Evolutionary conservation across 1,140 invertebrate species (phyloP), one percentile per base, ranked within the genome.

Genomic region (Temnothorax longispinosus): DNA sequence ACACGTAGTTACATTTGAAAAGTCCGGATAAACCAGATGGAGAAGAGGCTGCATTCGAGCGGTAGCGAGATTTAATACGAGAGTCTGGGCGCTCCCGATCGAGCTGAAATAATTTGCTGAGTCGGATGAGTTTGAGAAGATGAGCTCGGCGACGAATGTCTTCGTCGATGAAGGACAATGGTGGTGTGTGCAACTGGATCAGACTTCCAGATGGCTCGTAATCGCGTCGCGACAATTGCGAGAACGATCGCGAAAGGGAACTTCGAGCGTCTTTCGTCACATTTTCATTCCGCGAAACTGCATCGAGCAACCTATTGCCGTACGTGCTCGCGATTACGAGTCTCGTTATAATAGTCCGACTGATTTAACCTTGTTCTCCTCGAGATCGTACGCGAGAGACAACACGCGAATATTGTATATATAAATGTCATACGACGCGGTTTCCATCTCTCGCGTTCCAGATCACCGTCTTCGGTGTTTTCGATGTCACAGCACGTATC

Each of bases 381-480:
- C 41, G 35, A 32, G 60, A 72, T 77, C 35, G 60, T 32, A 54
- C 18, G 15, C 32, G 52, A 62, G 47, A 50, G 8, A 41, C 13
- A 38, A 58, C n/a, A 11, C 35, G 32, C 52, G 69, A 89, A 64
- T 89, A 21, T 81, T 6, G 6, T 6, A 6, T 41, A 64, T 80
- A 71, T 50, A 89, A 88, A 88, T 88, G 87, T 50, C 64, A 15
- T 44, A 6, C 69, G 69, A 18, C 69, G 69, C 56, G 27, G 35
- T 86, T 88, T 56, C 32, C 47, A 44, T 50, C 15, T 58, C 35
- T 69, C 75, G 52, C 27, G 75, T 86, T 81, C 82, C 60, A 86
- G 71, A 89, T 86, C 60, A n/a, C 88, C 88, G 47, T 89, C 84
- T 47, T 84, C n/a, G 18, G 44, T 32, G 8, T 60, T 75, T 69